Base-by-base conservation (phyloP, 1,140 invertebrate species). In the Diachasmimorpha longicaudata region DNA sequence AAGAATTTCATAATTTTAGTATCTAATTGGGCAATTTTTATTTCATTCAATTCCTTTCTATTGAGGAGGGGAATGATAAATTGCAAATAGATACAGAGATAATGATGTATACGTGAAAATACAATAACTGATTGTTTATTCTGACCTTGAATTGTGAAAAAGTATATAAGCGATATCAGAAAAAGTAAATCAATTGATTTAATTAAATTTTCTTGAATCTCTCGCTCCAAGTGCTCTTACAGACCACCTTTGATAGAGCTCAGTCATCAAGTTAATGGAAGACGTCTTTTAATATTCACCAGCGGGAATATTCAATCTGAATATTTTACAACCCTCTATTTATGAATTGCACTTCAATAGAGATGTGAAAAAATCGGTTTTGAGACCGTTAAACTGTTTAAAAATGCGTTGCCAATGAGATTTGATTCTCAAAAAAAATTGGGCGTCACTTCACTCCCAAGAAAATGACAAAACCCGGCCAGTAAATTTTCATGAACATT, bases 351-450 rank as follows among this genome's bases (percentile, higher is more conserved):
- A 70, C 46, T 68, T 23, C 1, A 37, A n/a, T 37, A 71, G 42
- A 71, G 39, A 66, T 48, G 39, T 9, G 39, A 1, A 42, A 31
- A 25, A 63, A 63, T 19, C 1, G 21, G 10, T 63, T 63, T 63
- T 25, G 3, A 25, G 14, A 63, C 11, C 4, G 21, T 25, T 13
- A 25, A 21, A 71, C 70, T 71, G 68, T 66, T 76, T 48, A 36
- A 76, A 66, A 63, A 55, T 8, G 44, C 14, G 31, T 46, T 37
- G 36, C 36, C 21, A 76, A 71, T 70, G 69, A 67, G 58, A 68
- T 72, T 75, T 23, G 77, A 73, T 78, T 31, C n/a, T n/a, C n/a
- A n/a, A n/a, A n/a, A n/a, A n/a, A n/a, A n/a, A n/a, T n/a, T n/a
- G n/a, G n/a, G n/a, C n/a, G n/a, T n/a, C n/a, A n/a, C n/a, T n/a